These are phyloP conservation scores for Copidosoma floridanum DNA, from an alignment of 1,140 invertebrate species.

Conservation along the genomic window DNA sequence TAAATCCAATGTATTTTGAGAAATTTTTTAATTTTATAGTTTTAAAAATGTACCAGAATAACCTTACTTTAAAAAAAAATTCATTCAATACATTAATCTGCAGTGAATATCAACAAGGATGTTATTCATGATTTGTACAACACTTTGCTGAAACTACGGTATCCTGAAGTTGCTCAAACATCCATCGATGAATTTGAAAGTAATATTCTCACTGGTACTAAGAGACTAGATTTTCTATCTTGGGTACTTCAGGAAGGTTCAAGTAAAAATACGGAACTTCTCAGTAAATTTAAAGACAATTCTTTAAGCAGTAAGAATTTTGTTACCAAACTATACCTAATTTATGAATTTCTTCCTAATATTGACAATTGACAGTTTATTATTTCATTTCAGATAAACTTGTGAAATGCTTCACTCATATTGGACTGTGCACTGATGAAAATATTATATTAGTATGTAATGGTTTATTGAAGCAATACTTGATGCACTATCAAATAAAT, in stretches of 20 bases:
- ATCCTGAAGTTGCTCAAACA: conserved; percentile 32
- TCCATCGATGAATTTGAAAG: conserved; percentile 22
- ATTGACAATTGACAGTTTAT: not conserved
- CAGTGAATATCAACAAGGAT: conserved; percentile 18
- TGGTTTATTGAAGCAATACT: not conserved
- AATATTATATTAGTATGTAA: conserved; percentile 30
- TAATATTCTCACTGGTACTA: conserved; percentile 18
- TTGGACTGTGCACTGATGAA: conserved; percentile 29
- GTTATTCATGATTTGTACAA: conserved; percentile 29
- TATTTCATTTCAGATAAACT: conserved; percentile 25
- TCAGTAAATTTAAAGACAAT: conserved; percentile 16
- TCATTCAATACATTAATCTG: not conserved
- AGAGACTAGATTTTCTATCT: conserved; percentile 27
- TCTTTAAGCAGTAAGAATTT: not conserved
- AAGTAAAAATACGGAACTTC: not conserved
- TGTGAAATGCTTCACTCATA: conserved; percentile 27
- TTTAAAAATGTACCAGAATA: too few relatives aligned
- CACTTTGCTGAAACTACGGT: conserved; percentile 25
- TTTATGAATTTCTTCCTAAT: not conserved
- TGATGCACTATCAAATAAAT: not conserved
- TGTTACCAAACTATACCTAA: not conserved
- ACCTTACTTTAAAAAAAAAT: not conserved
- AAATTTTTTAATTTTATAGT: too few relatives aligned
- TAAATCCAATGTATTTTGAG: too few relatives aligned
- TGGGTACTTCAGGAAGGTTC: conserved; percentile 29